These are phyloP conservation scores for Cheilosia urbana DNA, from an alignment of 2,888 invertebrate genomes.

Conservation along the genomic window DNA sequence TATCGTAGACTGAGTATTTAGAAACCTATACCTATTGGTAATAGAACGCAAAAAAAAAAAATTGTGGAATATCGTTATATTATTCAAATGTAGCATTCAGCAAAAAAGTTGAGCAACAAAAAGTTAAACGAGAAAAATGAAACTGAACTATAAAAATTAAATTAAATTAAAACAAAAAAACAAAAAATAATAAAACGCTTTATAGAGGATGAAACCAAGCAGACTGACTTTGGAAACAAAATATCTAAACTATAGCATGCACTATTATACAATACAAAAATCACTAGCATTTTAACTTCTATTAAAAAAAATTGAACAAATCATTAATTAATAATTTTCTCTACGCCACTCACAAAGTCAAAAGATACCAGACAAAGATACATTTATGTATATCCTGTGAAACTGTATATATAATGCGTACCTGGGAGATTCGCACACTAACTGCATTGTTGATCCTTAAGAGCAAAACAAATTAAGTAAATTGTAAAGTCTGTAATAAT, in stretches of 20 bases:
- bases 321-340: not conserved
- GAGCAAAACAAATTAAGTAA: slow-evolving; percentile 30
- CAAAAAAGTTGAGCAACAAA: slow-evolving; percentile 4
- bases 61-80: slow-evolving; percentile 34
- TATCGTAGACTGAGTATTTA: slow-evolving; percentile 57
- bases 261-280: slow-evolving; percentile 28
- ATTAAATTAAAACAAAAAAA: slow-evolving; percentile 6
- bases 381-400: slow-evolving; percentile 9
- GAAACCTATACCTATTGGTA: slow-evolving; percentile 25
- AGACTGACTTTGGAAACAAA: slow-evolving; percentile 63
- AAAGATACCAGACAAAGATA: not conserved
- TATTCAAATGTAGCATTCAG: slow-evolving; percentile 27
- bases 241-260: slow-evolving; percentile 43
- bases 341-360: slow-evolving; percentile 3
- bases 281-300: slow-evolving; percentile 4
- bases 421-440: slow-evolving; percentile 31
- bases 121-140: slow-evolving; percentile 26
- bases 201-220: slow-evolving; percentile 63
- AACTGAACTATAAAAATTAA: not conserved
- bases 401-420: slow-evolving; percentile 63
- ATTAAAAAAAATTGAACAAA: slow-evolving; percentile 4
- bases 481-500: slow-evolving; percentile 61
- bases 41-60: slow-evolving; percentile 31
- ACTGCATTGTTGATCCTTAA: slow-evolving; percentile 50
- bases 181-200: slow-evolving; percentile 17